Evolutionary conservation across 2,113 vertebrate species (phyloP), one percentile per base, ranked within the genome.

Genomic region (Sterna hirundo): DNA sequence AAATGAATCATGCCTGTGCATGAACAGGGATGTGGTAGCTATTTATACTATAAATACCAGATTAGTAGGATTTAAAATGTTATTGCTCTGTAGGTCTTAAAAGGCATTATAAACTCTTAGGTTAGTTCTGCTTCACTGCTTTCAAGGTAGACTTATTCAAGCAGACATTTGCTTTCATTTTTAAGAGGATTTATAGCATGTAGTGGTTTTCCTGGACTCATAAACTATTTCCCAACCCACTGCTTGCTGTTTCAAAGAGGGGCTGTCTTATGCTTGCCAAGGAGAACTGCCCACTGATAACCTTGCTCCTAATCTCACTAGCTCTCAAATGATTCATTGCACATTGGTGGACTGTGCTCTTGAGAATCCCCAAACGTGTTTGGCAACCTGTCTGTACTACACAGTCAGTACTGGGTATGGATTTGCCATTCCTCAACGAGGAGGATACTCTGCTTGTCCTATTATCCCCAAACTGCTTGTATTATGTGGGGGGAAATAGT

Each of bases 41-140:
- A 83, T 93, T 93, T 91, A 80, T 91, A 77, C 51, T 66, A 44
- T 80, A 95, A 97, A 83, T 90, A 66, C 81, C 82, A 90, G 42
- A 90, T 96, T 86, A 95, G 76, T 70, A 78, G 84, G 58, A 61
- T 90, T 83, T 85, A 38, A 91, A 92, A 90, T 69, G 49, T 76
- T 87, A 60, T 10, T 91, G 22, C 70, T 93, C 27, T 58, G 25
- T 82, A 77, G 32, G 29, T 74, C 71, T 86, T 88, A 44, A 80
- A 84, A 60, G 29, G 23, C 19, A 17, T 64, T 90, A 42, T 36
- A 36, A 85, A 62, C 29, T 74, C 42, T 26, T 81, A 62, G 21
- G n/a, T 71, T 79, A 29, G 15, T 70, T 95, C n/a, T 81, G 20
- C 29, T 88, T 89, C 13, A 40, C 9, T 80, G 18, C 44, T 85